These are phyloP conservation scores for Botia almorhae DNA, from an alignment of 2,797 vertebrate species.

Conservation along the genomic window DNA sequence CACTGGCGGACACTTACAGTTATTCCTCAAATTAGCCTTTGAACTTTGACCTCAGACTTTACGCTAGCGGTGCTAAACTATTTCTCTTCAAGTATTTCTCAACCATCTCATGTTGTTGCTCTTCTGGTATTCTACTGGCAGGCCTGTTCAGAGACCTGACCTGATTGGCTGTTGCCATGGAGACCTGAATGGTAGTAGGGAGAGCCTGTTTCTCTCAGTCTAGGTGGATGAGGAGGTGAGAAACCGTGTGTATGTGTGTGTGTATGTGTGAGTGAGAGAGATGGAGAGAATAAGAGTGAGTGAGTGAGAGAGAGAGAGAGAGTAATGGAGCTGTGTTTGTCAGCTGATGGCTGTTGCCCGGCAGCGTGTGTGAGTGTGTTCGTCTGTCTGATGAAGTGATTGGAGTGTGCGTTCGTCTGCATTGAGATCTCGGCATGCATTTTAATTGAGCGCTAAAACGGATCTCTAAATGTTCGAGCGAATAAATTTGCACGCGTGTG, in stretches of 20 bases:
- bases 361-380: conserved; percentile 23
- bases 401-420: conserved; percentile 28
- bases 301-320: conserved; percentile 23
- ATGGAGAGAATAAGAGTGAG: conserved; percentile 14
- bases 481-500: conserved; percentile 26
- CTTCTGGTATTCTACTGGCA: conserved; percentile 51
- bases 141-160: conserved; percentile 51
- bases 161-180: conserved; percentile 62
- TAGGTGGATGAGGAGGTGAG: conserved; percentile 57
- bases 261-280: conserved; percentile 38
- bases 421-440: conserved; percentile 7
- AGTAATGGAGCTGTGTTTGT: conserved; percentile 55
- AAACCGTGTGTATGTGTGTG: conserved; percentile 39
- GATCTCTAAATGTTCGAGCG: conserved; percentile 5
- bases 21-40: conserved; percentile 24
- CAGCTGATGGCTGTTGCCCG: conserved; percentile 43
- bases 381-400: conserved; percentile 9
- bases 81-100: conserved; percentile 25
- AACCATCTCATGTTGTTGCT: conserved; percentile 11
- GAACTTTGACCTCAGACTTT: conserved; percentile 22
- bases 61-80: not conserved
- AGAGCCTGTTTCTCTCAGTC: conserved; percentile 58
- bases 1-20: not conserved
- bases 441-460: conserved; percentile 33
- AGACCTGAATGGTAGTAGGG: conserved; percentile 57